Conservation (phyloP, 2,113 vertebrate species). For the Heteronetta atricapilla region DNA sequence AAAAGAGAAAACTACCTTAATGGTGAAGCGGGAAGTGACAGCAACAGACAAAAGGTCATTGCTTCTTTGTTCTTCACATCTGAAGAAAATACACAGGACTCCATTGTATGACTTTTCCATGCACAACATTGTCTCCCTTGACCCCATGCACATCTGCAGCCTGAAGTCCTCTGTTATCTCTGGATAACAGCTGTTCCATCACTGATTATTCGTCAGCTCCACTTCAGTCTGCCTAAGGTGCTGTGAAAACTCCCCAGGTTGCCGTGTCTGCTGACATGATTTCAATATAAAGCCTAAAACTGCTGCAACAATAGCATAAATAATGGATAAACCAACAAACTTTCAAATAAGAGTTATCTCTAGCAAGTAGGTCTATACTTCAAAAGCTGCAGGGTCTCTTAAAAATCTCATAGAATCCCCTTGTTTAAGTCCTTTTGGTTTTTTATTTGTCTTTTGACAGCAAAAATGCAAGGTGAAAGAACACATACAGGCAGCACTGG, state of each 20-base stretch:
- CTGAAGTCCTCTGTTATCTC: conserved; percentile 65
- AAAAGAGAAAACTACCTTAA: conserved; percentile 38
- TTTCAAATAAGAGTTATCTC: too few species aligned
- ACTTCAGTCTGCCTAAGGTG: conserved; percentile 49
- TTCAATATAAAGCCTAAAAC: conserved; percentile 10
- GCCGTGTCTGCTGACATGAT: neutral
- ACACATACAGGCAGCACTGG: neutral
- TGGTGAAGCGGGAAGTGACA: conserved; percentile 46
- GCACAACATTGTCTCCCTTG: conserved; percentile 55
- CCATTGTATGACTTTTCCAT: conserved; percentile 61
- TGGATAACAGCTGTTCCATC: conserved; percentile 68
- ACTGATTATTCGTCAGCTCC: conserved; percentile 66
- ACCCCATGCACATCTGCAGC: conserved; percentile 66
- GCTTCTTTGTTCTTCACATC: conserved; percentile 60
- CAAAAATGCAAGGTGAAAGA: neutral
- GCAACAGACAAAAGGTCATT: conserved; percentile 50
- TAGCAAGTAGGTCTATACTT: neutral
- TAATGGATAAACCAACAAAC: too few species aligned
- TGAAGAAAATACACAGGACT: conserved; percentile 65
- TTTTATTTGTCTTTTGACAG: neutral
- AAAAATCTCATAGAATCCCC: neutral
- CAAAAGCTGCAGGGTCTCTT: neutral
- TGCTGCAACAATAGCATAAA: neutral
- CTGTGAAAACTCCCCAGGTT: conserved; percentile 45
- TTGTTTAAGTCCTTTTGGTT: neutral